Conservation (phyloP, 2,888 invertebrate species). For the Nemurella pictetii region DNA sequence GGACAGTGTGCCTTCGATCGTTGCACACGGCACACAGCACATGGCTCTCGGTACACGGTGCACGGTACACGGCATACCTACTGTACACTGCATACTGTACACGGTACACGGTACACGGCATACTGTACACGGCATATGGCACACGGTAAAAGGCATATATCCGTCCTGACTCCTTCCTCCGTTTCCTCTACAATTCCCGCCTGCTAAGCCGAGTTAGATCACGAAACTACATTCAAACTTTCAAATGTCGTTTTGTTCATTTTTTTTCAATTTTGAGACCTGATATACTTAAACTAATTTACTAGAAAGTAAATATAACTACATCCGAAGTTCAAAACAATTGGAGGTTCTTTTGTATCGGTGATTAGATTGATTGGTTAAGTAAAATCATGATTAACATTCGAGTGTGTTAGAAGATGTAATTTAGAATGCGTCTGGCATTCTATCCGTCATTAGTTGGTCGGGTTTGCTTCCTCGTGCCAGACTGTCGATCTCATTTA, state of each 20-base stretch:
- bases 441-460: neutral
- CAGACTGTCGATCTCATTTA: neutral
- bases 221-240: slow-evolving; percentile 15
- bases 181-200: neutral
- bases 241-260: slow-evolving; percentile 1
- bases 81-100: too few relatives aligned
- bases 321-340: neutral
- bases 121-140: too few relatives aligned
- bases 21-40: too few relatives aligned
- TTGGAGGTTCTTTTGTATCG: neutral
- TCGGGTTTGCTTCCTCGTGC: neutral
- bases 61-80: too few relatives aligned
- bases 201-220: neutral
- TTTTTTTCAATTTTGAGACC: neutral
- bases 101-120: too few relatives aligned
- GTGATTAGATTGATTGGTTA: neutral
- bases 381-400: neutral
- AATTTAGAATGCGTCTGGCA: too few relatives aligned
- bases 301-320: neutral
- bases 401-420: neutral
- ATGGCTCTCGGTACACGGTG: too few relatives aligned
- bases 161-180: slow-evolving; percentile 8
- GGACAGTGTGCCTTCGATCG: neutral
- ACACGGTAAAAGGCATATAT: too few relatives aligned
- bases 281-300: neutral